These are phyloP conservation scores for Ceyx erithaca DNA, from an alignment of 2,797 vertebrate genomes.

Conservation along the genomic window DNA sequence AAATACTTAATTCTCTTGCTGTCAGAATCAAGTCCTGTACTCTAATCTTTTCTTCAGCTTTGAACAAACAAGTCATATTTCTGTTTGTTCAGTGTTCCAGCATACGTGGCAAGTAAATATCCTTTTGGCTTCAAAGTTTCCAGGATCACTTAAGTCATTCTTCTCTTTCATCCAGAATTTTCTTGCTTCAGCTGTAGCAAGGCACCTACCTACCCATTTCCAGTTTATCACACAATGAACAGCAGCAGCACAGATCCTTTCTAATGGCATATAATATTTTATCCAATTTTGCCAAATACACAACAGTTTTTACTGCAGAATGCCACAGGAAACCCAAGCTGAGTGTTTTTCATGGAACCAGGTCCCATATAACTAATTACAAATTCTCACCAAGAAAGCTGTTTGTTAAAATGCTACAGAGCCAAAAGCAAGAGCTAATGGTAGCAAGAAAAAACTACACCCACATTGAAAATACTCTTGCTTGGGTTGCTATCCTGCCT, in stretches of 20 bases:
- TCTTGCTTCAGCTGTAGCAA: not conserved
- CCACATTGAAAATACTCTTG: not conserved
- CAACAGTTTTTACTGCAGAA: not conserved
- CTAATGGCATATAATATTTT: not conserved
- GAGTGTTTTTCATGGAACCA: not conserved
- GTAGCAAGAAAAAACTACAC: not conserved
- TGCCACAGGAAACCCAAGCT: not conserved
- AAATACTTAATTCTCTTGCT: not conserved
- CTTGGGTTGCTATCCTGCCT: not conserved
- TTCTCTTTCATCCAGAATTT: not conserved
- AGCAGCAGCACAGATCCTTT: not conserved
- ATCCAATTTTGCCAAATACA: not conserved
- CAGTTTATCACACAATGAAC: not conserved
- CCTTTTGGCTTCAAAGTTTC: slow-evolving; percentile 20
- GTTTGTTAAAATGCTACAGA: not conserved
- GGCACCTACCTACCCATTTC: not conserved
- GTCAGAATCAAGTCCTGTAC: slow-evolving; percentile 23
- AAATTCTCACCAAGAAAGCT: not conserved
- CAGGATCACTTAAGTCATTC: slow-evolving; percentile 16
- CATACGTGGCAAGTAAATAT: slow-evolving; percentile 65
- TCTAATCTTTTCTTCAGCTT: slow-evolving; percentile 26
- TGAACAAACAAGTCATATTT: slow-evolving; percentile 53
- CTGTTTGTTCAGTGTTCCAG: slow-evolving; percentile 43
- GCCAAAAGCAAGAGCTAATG: not conserved
- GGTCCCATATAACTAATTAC: not conserved